Conservation (phyloP, 1,140 invertebrate genomes). For the Micrasema minimum region DNA sequence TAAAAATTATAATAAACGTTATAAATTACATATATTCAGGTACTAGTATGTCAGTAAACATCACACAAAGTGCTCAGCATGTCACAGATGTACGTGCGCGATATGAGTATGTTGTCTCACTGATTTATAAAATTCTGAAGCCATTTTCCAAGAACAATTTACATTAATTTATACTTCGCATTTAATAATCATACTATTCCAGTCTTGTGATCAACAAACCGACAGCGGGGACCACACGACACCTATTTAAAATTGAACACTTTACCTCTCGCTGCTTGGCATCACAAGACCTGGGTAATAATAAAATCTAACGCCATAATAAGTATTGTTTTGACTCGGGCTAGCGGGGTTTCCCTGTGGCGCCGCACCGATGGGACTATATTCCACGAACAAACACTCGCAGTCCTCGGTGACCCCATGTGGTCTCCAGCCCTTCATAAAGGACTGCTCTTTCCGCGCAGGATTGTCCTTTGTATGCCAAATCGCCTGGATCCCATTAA, state of each 20-base stretch:
- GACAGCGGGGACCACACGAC: too few relatives aligned
- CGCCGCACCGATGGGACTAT: constrained; percentile 14
- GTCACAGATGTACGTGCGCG: not conserved
- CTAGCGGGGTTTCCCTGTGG: constrained; percentile 24
- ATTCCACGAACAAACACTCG: constrained; percentile 17
- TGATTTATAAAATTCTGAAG: too few relatives aligned
- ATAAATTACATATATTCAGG: too few relatives aligned
- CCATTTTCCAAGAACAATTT: not conserved
- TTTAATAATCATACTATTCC: too few relatives aligned
- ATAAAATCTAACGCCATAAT: constrained; percentile 33
- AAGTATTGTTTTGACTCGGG: constrained; percentile 36
- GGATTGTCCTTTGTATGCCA: constrained; percentile 34
- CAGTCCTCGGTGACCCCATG: constrained; percentile 18
- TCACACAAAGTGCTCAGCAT: not conserved
- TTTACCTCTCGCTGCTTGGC: not conserved
- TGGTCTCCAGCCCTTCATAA: constrained; percentile 20
- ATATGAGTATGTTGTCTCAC: not conserved
- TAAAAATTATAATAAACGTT: too few relatives aligned
- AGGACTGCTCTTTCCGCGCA: constrained; percentile 29
- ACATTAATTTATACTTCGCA: too few relatives aligned
- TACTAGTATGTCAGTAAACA: too few relatives aligned
- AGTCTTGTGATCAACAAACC: too few relatives aligned
- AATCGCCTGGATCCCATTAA: constrained; percentile 33
- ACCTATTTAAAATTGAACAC: too few relatives aligned
- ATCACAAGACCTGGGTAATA: not conserved